A percentile compares a stretch with the other conserved stretches of the same genome.
These are phyloP conservation scores for Phrynosoma platyrhinos DNA, from an alignment of 2,113 vertebrate species.

Conservation along the genomic window DNA sequence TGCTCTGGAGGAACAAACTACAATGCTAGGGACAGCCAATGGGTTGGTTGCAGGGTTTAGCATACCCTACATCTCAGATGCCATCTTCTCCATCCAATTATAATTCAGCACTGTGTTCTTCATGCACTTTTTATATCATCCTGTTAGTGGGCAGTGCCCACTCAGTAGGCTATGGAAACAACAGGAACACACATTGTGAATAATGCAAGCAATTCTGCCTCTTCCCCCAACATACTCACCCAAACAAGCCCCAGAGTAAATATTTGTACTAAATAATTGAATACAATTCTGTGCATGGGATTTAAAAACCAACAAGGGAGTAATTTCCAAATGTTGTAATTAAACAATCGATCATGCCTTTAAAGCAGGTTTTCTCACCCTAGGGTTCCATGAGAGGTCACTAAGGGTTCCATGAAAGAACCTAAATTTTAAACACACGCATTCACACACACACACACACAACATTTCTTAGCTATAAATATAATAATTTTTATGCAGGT, in stretches of 20 bases:
- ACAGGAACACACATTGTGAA: slow-evolving; percentile 9
- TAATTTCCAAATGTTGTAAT: not conserved
- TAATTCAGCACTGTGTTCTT: not conserved
- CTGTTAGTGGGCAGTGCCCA: slow-evolving; percentile 2
- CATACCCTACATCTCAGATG: not conserved
- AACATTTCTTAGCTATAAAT: too few relatives aligned
- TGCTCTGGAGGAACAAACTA: not conserved
- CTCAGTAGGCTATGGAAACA: not conserved
- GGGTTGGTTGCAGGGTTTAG: not conserved
- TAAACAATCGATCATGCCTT: not conserved
- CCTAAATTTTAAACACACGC: too few relatives aligned
- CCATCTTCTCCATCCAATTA: not conserved
- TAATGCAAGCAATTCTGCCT: slow-evolving; percentile 17
- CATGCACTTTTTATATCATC: not conserved
- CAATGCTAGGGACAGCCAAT: not conserved
- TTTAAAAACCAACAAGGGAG: slow-evolving; percentile 1
- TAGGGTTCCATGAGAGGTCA: too few relatives aligned
- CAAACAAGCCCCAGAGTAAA: slow-evolving; percentile 15
- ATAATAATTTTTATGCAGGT: too few relatives aligned
- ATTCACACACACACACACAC: too few relatives aligned
- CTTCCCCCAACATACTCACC: not conserved
- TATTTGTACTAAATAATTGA: slow-evolving; percentile 36
- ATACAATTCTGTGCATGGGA: slow-evolving; percentile 8
- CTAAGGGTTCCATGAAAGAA: too few relatives aligned
- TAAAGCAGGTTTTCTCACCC: too few relatives aligned